Base-by-base conservation (phyloP, 2,113 vertebrate genomes). In the Neopipo cinnamomea region DNA sequence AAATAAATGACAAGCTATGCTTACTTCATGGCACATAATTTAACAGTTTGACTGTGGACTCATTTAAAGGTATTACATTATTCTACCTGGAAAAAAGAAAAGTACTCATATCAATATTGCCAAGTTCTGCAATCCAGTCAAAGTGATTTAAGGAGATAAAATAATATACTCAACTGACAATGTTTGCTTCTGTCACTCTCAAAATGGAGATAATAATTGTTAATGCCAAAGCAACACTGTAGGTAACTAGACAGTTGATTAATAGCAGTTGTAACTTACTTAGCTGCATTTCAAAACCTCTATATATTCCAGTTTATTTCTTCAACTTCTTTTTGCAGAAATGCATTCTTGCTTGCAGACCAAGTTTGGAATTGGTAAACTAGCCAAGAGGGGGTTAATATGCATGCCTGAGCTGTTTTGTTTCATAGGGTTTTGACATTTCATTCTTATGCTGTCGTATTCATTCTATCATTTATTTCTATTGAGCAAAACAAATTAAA, bases 11-110 rank as follows among this genome's bases (percentile, higher is more conserved):
- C 62, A 95, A 88, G 19, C 22, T 44, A 15, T 52, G 9, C 30
- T 67, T 95, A 67, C 82, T 96, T 96, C 95, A 89, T 61, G 59
- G 37, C 49, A 27, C 12, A 15, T 71, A 55, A 72, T 89, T 92
- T 91, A 86, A 53, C 49, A 47, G 39, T 89, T 96, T 87, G 90
- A 87, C 80, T 82, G 37, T 71, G 44, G 56, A 71, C 61, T 91
- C 19, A 88, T 93, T 94, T 93, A 81, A 93, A 68, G n/a, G 46
- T 92, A 85, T 47, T 67, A 28, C 42, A 50, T 73, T 65, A 44
- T 87, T 93, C 44, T 82, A 86, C 68, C 67, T 76, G 68, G 47
- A 52, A 52, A 52, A 92, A 74, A 72, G 19, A 39, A 35, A 82
- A 59, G 11, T 70, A 49, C 68, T 96, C 81, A 68, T 93, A 79